phyloP scores from a whole-genome alignment of 2,113 vertebrate species.

The Heterochromis multidens region DNA sequence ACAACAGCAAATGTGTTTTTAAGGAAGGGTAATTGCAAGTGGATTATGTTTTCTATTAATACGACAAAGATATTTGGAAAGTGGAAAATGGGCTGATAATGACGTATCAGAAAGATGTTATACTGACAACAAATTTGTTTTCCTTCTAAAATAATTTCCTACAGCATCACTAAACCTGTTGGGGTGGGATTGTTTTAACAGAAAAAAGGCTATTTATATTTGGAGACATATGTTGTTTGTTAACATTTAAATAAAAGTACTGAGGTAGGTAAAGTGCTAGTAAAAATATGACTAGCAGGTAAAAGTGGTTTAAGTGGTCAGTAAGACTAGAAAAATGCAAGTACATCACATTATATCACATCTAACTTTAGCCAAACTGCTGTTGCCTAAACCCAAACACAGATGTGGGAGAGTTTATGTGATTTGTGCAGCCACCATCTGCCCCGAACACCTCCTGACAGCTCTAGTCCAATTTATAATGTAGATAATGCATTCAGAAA shows the following conservation, averaged over 20 bases:
- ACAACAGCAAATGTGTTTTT: fast-evolving
- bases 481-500: not conserved
- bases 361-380: not conserved
- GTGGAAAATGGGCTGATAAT: not conserved
- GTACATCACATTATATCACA: not conserved
- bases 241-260: not conserved
- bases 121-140: not conserved
- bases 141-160: not conserved
- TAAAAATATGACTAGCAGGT: not conserved
- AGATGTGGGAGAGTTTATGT: fast-evolving
- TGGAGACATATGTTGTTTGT: not conserved
- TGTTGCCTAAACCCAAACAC: not conserved
- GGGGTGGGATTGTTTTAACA: not conserved
- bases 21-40: not conserved
- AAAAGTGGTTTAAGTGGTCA: not conserved
- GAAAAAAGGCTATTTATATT: not conserved
- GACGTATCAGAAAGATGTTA: not conserved
- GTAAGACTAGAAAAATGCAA: not conserved
- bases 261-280: not conserved
- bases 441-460: not conserved
- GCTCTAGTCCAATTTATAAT: not conserved
- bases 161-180: not conserved
- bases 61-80: not conserved
- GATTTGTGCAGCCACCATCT: not conserved
- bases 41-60: not conserved